Percentiles rank a stretch among this genome's conserved stretches.
Conservation (phyloP, 2,888 invertebrate species). For the Elgonia sp. region DNA sequence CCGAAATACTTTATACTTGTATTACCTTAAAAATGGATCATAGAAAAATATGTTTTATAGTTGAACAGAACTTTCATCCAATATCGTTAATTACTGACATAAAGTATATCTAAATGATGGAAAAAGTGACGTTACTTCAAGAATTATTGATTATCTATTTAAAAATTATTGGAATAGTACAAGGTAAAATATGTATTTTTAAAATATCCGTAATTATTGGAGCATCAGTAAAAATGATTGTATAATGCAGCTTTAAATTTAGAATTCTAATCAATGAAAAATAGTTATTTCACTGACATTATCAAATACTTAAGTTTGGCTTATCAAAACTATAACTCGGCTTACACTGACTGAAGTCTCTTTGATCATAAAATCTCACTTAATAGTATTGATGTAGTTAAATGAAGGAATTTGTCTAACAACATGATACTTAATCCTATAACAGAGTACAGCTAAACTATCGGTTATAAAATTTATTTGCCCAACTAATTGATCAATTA, state of each 20-base stretch:
- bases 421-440: not conserved
- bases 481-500: not conserved
- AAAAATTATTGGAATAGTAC: not conserved
- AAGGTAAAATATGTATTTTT: not conserved
- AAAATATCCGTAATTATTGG: not conserved
- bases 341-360: not conserved
- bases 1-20: conserved; percentile 7
- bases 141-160: conserved; percentile 18
- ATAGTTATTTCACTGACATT: not conserved
- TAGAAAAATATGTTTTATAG: not conserved
- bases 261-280: not conserved
- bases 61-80: not conserved
- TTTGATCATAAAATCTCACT: not conserved
- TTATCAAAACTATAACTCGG: conserved; percentile 5
- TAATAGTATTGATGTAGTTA: conserved; percentile 3
- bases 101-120: not conserved
- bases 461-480: not conserved
- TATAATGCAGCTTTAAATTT: not conserved
- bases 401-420: not conserved
- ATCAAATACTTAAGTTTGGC: not conserved
- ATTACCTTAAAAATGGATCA: no score
- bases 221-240: not conserved
- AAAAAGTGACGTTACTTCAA: not conserved
- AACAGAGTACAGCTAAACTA: not conserved
- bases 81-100: not conserved